These are phyloP conservation scores for Nasonia oneida DNA, from an alignment of 2,888 invertebrate genomes.

Conservation along the genomic window DNA sequence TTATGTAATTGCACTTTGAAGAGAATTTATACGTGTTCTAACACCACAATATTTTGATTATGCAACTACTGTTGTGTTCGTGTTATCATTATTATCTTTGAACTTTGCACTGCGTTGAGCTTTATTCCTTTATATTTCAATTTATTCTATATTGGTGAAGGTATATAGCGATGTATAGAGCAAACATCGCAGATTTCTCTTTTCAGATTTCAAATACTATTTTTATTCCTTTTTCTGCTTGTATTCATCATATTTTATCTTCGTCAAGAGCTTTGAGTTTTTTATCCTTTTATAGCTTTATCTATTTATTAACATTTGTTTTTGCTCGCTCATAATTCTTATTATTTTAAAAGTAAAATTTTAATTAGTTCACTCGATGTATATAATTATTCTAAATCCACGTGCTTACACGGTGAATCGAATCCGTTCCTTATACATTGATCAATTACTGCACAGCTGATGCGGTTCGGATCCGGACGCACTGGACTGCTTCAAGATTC, in stretches of 20 bases:
- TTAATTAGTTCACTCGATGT: background rate
- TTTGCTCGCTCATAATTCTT: slow-evolving; percentile 1
- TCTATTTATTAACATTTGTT: slow-evolving; percentile 2
- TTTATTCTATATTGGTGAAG: slow-evolving; percentile 28
- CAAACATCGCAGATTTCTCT: background rate
- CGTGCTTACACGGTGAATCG: background rate
- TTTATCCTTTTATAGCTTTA: background rate
- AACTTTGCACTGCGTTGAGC: slow-evolving; percentile 34
- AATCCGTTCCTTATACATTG: background rate
- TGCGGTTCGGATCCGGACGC: slow-evolving; percentile 81
- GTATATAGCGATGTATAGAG: background rate
- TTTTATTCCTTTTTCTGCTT: background rate
- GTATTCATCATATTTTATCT: background rate
- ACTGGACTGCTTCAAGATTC: slow-evolving; percentile 81
- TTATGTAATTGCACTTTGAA: background rate
- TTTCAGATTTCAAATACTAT: slow-evolving; percentile 1
- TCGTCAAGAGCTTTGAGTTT: background rate
- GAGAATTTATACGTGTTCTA: background rate
- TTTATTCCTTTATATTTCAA: background rate
- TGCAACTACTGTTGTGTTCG: slow-evolving; percentile 30
- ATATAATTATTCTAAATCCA: background rate
- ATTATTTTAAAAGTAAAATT: background rate
- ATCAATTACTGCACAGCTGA: slow-evolving; percentile 79
- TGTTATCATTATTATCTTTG: slow-evolving; percentile 22
- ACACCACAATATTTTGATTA: background rate